These are phyloP conservation scores for Hydriomena furcata DNA, from an alignment of 2,888 invertebrate genomes.

Conservation along the genomic window DNA sequence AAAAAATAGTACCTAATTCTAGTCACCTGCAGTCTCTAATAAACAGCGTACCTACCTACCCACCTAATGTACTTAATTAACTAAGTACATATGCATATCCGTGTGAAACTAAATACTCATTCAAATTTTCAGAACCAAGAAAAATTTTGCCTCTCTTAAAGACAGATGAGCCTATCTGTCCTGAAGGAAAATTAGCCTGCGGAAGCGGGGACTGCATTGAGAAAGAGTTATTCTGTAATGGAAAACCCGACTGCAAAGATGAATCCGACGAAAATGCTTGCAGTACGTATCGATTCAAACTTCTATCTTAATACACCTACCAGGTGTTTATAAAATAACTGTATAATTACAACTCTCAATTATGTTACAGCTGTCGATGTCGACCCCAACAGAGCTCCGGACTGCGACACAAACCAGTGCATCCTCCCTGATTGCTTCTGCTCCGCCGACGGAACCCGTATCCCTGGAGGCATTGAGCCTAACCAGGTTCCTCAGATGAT, in stretches of 20 bases:
- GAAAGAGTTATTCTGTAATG: slow-evolving; percentile 96
- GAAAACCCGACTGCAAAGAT: slow-evolving; percentile 95
- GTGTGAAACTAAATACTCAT: slow-evolving; percentile 8
- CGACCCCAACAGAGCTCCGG: slow-evolving; percentile 96
- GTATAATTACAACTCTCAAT: no score
- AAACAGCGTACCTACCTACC: neutral
- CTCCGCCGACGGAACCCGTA: slow-evolving; percentile 95
- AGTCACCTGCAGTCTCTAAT: slow-evolving; percentile 43
- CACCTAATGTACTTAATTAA: neutral
- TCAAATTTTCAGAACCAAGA: slow-evolving; percentile 89
- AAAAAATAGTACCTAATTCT: slow-evolving; percentile 14
- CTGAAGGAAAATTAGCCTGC: slow-evolving; percentile 94
- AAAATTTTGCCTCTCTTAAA: slow-evolving; percentile 94
- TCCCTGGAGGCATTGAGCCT: slow-evolving; percentile 92
- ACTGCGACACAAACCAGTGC: slow-evolving; percentile 95
- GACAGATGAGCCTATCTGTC: slow-evolving; percentile 96
- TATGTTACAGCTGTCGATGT: slow-evolving; percentile 89
- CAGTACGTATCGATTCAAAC: slow-evolving; percentile 86
- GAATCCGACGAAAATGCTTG: slow-evolving; percentile 98
- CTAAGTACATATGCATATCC: neutral
- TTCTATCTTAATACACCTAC: no score
- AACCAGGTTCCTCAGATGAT: slow-evolving; percentile 96
- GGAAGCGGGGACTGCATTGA: slow-evolving; percentile 96
- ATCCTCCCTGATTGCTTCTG: slow-evolving; percentile 96
- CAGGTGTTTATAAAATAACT: no score